Evolutionary conservation across 37 sponge, comb jelly and placozoan species (phyloP), one percentile per base, ranked within the genome.

Genomic region (Corticium candelabrum): DNA sequence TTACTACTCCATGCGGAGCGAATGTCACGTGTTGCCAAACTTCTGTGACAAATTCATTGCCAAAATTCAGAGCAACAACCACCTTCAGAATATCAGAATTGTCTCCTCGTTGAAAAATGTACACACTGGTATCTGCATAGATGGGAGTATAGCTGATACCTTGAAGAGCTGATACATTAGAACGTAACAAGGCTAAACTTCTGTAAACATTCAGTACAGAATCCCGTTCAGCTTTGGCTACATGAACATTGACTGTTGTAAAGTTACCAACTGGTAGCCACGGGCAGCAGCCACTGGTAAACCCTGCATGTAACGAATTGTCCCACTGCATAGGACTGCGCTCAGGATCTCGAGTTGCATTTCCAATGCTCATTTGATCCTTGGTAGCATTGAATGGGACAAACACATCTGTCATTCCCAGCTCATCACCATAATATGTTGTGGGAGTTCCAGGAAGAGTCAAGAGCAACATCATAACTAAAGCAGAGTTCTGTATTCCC

Each of bases 321-420:
- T 90, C 69, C 94, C 94, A 94, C 69, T 90, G 94, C 94, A 94
- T 94, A 31, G 94, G 94, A 1, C 92, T 90, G 0, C 94, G 68
- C 82, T 94, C 94, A 31, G 56, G 40, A 74, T 94, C 94, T 39
- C 94, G 69, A 5, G 78, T 38, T 4, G 21, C 77, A 27, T 7
- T 29, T 1, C 40, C 2, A 39, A 78, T 79, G 21, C 76, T 73
- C 31, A 78, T 50, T 2, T 35, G 2, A 37, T 90, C 94, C n/a
- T 80, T 67, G 2, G 21, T 81, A 56, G 78, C 69, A 2, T 75
- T 57, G 3, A 68, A 57, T n/a, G 92, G 86, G 21, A 88, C 83
- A 35, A 67, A 29, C 40, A 87, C 86, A 81, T 90, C 68, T 0
- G 83, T 87, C 91, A 94, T 85, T 11, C 83, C 79, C 3, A 94